Evolutionary conservation across 2,888 invertebrate species (phyloP).

Genomic region (Drosophila ezoana): DNA sequence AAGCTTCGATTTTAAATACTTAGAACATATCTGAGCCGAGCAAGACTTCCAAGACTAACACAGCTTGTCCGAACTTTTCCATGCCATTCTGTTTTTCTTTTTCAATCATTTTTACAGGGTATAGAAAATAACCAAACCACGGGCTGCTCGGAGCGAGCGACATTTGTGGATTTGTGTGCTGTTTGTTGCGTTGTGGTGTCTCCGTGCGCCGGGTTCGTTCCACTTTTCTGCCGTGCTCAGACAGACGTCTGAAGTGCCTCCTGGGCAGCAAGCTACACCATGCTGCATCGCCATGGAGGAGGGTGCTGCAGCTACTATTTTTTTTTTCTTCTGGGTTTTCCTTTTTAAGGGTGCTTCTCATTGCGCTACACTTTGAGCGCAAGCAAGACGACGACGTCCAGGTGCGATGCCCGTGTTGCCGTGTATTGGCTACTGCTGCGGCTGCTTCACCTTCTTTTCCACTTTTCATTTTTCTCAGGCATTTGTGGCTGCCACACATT

Average conservation of each 20-base stretch:
- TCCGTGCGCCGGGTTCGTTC: slow-evolving; percentile 53
- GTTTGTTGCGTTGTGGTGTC: slow-evolving; percentile 20
- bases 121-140: slow-evolving; percentile 24
- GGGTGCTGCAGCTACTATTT: slow-evolving; percentile 54
- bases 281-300: slow-evolving; percentile 15
- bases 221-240: slow-evolving; percentile 56
- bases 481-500: slow-evolving; percentile 35
- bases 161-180: slow-evolving; percentile 45
- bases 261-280: slow-evolving; percentile 19
- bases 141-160: slow-evolving; percentile 23
- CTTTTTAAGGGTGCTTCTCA: slow-evolving; percentile 71
- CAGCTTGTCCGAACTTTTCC: too few relatives aligned
- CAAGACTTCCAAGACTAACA: too few relatives aligned
- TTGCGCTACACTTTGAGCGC: slow-evolving; percentile 42
- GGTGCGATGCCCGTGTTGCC: slow-evolving; percentile 46
- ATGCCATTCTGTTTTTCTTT: neutral
- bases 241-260: slow-evolving; percentile 55
- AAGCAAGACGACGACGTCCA: slow-evolving; percentile 58
- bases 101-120: slow-evolving; percentile 8
- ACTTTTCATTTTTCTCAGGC: slow-evolving; percentile 63
- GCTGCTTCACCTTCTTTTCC: slow-evolving; percentile 36
- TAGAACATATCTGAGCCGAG: too few relatives aligned
- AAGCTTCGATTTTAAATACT: too few relatives aligned
- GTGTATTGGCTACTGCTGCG: slow-evolving; percentile 11
- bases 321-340: slow-evolving; percentile 32